These are phyloP conservation scores for Hydropsyche betteni DNA, from an alignment of 2,888 invertebrate genomes.

Conservation along the genomic window DNA sequence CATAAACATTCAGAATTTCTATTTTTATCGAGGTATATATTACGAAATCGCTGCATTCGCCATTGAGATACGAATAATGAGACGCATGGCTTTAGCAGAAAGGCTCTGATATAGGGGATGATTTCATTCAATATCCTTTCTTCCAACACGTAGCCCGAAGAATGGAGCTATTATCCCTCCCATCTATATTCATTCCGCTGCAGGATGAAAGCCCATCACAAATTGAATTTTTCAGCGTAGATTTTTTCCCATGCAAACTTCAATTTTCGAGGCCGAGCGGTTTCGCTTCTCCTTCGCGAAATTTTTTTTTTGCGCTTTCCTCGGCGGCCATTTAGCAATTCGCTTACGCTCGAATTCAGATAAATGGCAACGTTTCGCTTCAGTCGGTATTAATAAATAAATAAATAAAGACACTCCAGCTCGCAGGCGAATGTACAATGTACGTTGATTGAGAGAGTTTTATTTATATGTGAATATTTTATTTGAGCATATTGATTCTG, in stretches of 20 bases:
- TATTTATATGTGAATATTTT: too few relatives aligned
- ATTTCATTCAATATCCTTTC: slow-evolving; percentile 20
- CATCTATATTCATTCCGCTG: slow-evolving; percentile 32
- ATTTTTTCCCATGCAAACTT: slow-evolving; percentile 12
- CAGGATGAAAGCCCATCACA: slow-evolving; percentile 31
- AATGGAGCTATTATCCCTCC: slow-evolving; percentile 32
- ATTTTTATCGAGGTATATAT: too few relatives aligned
- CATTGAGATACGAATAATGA: slow-evolving; percentile 1
- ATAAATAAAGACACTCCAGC: too few relatives aligned
- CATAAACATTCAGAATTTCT: too few relatives aligned
- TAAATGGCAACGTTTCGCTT: neutral
- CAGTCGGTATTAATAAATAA: too few relatives aligned
- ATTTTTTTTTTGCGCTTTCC: neutral
- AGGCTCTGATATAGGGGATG: slow-evolving; percentile 19
- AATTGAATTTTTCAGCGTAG: slow-evolving; percentile 27
- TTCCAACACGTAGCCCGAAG: slow-evolving; percentile 17
- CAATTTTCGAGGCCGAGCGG: neutral
- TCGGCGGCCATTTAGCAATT: neutral
- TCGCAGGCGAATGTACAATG: too few relatives aligned
- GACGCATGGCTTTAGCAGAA: slow-evolving; percentile 18
- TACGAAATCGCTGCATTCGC: neutral
- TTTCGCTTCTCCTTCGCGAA: neutral
- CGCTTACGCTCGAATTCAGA: neutral
- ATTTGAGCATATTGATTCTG: too few relatives aligned
- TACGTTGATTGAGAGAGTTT: too few relatives aligned